Base-by-base conservation (phyloP, 2,888 invertebrate species). In the Caprella mutica region DNA sequence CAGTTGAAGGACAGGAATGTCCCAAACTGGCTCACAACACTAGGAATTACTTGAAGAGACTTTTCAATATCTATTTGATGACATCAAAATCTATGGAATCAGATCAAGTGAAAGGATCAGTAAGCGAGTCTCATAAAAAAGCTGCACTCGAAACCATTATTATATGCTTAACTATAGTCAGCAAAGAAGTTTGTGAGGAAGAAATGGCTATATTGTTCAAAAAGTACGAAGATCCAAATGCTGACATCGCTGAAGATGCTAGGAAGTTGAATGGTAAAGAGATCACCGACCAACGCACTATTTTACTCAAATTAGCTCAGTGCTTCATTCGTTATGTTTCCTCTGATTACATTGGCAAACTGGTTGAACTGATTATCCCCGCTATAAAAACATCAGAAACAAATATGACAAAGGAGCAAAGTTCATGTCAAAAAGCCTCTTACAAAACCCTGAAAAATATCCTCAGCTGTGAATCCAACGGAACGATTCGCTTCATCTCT, bases 11-110 rank as follows among this genome's bases (percentile, higher is more conserved):
- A 51, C 69, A 46, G 30, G 29, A 52, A n/a, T 23, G 50, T 9
- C 33, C 42, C 5, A 0, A n/a, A n/a, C n/a, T 96, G 67, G 76
- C 80, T 0, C 77, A 81, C 66, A 96, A 84, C 72, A 85, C 90
- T 0, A 93, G 93, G 75, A 97, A 97, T 72, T 97, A 85, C 72
- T 71, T 97, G 66, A 96, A 96, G 0, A 83, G 93, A 50, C 75
- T 97, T 54, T 84, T 96, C 69, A 93, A 93, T 72, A 75, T 94
- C 27, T 96, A 92, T 70, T 85, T 86, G 52, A 81, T 80, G 0
- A 72, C 17, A 17, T 53, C 56, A 19, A 52, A 54, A 19, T n/a
- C n/a, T n/a, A n/a, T n/a, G n/a, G n/a, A n/a, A n/a, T n/a, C n/a
- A n/a, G n/a, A n/a, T n/a, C n/a, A n/a, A n/a, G n/a, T 39, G 23